phyloP scores from a whole-genome alignment of 64 coral and sea anemone species.

The Actinia tenebrosa region DNA sequence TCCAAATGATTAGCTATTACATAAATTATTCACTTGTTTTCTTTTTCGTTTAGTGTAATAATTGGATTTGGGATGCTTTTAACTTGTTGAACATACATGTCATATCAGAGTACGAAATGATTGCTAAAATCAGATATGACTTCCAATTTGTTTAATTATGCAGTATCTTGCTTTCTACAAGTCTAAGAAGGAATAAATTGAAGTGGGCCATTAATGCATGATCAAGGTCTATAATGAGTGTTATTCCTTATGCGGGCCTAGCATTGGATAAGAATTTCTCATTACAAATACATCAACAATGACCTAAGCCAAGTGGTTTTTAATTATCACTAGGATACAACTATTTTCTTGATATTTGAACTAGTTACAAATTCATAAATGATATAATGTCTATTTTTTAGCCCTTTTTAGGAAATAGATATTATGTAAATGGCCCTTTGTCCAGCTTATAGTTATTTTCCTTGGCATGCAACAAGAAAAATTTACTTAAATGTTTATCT shows the following conservation, averaged over 20 bases:
- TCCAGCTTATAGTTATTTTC: not conserved
- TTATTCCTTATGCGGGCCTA: not conserved
- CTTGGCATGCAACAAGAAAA: not conserved
- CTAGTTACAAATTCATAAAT: not conserved
- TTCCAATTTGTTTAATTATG: not conserved
- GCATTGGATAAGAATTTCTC: not conserved
- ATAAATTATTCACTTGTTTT: not conserved
- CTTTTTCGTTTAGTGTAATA: not conserved
- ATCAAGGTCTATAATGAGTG: not conserved
- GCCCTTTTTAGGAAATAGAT: not conserved
- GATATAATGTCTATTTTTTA: not conserved
- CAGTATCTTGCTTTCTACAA: not conserved
- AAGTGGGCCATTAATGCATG: not conserved
- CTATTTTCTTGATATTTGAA: not conserved
- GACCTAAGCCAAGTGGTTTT: not conserved
- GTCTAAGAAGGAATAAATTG: not conserved
- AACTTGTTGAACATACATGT: not conserved
- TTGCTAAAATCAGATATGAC: not conserved
- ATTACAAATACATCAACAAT: not conserved
- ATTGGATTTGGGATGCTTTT: not conserved
- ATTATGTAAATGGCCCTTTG: not conserved
- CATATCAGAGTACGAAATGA: not conserved
- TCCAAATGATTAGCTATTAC: not conserved
- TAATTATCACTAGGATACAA: not conserved
- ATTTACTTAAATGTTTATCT: not conserved